Base-by-base conservation (phyloP, 2,797 vertebrate genomes). In the Adrianichthys oophorus region DNA sequence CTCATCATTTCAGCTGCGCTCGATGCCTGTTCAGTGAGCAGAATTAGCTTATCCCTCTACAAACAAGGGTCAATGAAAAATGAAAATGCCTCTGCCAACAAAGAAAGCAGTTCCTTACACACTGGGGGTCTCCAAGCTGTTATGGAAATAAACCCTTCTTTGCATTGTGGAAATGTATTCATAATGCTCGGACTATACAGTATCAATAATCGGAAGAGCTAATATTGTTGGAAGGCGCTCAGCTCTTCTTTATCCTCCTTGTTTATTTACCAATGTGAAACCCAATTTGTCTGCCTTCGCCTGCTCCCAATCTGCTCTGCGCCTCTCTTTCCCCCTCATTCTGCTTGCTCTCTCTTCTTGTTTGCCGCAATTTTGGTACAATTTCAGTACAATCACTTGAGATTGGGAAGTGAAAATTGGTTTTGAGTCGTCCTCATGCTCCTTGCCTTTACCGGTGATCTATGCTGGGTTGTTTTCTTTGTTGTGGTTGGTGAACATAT, bases 261-360 rank as follows among this genome's bases (percentile, higher is more conserved):
- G 84, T 87, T 89, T 88, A 85, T 88, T 88, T 89, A 80, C 80
- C 61, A 68, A 74, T 57, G 75, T 72, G 76, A 87, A 87, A 89
- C 80, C 85, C 81, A 77, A 85, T 87, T 88, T 86, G 57, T 67
- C 58, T 72, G 76, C 71, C 53, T 52, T 61, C 29, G 66, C 62
- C 74, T 67, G 69, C 56, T 68, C 73, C 68, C 73, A 68, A 59
- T 80, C 76, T 69, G 62, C 70, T 63, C 50, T 56, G 52, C 53
- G 48, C 46, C 54, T 67, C 57, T 51, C 49, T 64, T 26, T 61
- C 52, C 62, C 57, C 18, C 49, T 52, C 65, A 72, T 77, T 83
- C 71, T 59, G 52, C 70, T 62, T 68, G 68, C 70, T 52, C 67
- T 51, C 52, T 48, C 62, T 42, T 67, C 69, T 64, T 29, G 60